phyloP scores from a whole-genome alignment of 2,797 vertebrate species.

The Ataeniobius toweri region DNA sequence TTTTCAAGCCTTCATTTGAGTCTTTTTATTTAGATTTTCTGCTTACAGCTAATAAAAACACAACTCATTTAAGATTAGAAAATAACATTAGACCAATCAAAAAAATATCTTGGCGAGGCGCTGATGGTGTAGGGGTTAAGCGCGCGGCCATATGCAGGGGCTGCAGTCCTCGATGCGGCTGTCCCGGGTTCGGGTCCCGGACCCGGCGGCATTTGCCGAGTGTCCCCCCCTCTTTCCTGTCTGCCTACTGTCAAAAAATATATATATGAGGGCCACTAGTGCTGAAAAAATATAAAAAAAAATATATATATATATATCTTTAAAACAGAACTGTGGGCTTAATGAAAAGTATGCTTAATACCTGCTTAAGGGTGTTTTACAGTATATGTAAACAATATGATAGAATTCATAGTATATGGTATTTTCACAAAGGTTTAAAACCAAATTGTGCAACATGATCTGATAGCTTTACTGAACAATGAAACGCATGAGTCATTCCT shows the following conservation, averaged over 20 bases:
- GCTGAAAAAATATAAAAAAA: no score
- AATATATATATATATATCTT: no score
- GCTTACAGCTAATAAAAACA: background rate
- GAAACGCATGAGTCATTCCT: background rate
- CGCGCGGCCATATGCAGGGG: no score
- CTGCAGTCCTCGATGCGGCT: no score
- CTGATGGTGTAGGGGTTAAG: no score
- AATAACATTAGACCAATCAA: background rate
- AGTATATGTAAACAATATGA: background rate
- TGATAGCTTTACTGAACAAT: background rate
- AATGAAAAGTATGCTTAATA: background rate
- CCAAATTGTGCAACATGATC: background rate
- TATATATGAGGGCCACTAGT: no score
- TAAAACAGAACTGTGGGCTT: background rate
- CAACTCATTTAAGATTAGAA: background rate
- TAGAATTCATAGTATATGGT: background rate
- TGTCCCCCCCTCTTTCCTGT: no score
- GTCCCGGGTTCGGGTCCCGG: no score
- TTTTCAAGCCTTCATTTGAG: background rate
- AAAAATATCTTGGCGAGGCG: no score
- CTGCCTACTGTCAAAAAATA: no score
- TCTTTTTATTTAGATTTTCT: background rate
- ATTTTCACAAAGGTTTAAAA: background rate
- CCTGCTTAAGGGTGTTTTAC: background rate
- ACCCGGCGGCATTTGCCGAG: no score